These are phyloP conservation scores for Amphipoea lucens DNA, from an alignment of 2,888 invertebrate genomes.

Conservation along the genomic window DNA sequence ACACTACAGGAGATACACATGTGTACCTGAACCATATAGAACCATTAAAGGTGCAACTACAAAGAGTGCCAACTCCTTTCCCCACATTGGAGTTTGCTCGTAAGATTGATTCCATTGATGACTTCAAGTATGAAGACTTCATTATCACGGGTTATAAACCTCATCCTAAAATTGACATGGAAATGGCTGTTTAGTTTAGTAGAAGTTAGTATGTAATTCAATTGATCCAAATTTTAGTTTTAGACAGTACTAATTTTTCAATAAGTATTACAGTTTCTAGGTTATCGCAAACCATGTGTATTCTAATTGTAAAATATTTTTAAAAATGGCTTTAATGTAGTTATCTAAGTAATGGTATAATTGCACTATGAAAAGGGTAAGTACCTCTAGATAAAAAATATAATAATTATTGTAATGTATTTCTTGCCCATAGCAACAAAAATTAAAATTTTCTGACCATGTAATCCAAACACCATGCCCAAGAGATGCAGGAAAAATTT, in stretches of 20 bases:
- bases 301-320: constrained; percentile 19
- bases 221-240: neutral
- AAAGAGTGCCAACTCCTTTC: constrained; percentile 94
- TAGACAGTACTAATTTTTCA: constrained; percentile 4
- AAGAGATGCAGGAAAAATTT: neutral
- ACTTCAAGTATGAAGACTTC: constrained; percentile 96
- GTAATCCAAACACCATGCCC: neutral
- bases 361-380: neutral
- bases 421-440: neutral
- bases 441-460: neutral
- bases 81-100: constrained; percentile 95
- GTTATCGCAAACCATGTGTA: constrained; percentile 14
- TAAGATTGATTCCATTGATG: constrained; percentile 94
- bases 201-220: neutral
- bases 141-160: constrained; percentile 95
- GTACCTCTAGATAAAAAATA: neutral
- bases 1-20: constrained; percentile 98
- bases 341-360: neutral
- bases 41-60: constrained; percentile 94
- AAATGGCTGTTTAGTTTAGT: constrained; percentile 94
- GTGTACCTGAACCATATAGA: constrained; percentile 97
- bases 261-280: constrained; percentile 33
- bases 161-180: constrained; percentile 97
- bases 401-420: neutral
- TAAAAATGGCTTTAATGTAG: constrained; percentile 4